These are phyloP conservation scores for Mionectes macconnelli DNA, from an alignment of 2,113 vertebrate genomes.

Conservation along the genomic window DNA sequence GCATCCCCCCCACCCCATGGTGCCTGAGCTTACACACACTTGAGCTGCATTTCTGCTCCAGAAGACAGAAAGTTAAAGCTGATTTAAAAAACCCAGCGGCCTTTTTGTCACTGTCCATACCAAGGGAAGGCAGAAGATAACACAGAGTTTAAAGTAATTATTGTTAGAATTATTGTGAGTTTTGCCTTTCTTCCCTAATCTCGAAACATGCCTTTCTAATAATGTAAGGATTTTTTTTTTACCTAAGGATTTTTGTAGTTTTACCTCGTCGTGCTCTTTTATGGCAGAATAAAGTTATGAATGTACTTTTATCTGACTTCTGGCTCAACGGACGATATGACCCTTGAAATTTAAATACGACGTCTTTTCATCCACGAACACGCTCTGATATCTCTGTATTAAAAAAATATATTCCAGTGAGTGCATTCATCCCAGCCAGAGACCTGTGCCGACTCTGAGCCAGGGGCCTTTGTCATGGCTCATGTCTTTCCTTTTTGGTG, in stretches of 20 bases:
- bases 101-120: background rate
- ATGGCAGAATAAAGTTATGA: slow-evolving; percentile 24
- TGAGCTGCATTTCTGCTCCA: background rate
- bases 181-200: background rate
- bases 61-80: background rate
- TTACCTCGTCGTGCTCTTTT: background rate
- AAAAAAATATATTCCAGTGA: background rate
- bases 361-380: slow-evolving; percentile 28
- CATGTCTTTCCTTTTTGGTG: background rate
- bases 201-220: slow-evolving; percentile 22
- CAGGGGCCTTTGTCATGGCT: background rate
- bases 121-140: background rate
- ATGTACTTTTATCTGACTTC: slow-evolving; percentile 20
- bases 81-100: background rate
- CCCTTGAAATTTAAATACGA: slow-evolving; percentile 51
- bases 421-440: background rate
- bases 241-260: background rate
- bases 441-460: background rate
- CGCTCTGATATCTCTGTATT: background rate
- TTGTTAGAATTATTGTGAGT: background rate
- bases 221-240: background rate
- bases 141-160: background rate
- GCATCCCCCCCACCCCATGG: background rate
- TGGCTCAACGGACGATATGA: background rate
- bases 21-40: background rate